Percentiles rank a stretch among this genome's conserved stretches.
Evolutionary conservation across 2,797 vertebrate species (phyloP).

Genomic region (Trachops cirrhosus): DNA sequence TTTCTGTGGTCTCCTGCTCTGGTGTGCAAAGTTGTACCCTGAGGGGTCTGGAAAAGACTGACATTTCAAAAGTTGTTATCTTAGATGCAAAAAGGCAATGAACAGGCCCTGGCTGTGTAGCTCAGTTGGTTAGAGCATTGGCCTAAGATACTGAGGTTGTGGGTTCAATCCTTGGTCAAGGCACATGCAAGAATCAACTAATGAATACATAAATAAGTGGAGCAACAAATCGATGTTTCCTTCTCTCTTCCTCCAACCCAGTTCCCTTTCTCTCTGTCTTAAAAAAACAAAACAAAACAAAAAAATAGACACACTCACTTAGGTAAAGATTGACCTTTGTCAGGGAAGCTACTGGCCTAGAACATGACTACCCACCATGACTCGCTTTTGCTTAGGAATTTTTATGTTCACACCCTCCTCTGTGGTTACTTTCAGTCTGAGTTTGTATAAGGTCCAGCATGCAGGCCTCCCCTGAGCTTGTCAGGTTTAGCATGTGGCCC

Average conservation of each 20-base stretch:
- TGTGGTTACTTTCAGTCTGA: background rate
- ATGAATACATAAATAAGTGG: background rate
- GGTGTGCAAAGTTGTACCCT: background rate
- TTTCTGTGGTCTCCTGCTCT: background rate
- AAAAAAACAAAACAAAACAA: background rate
- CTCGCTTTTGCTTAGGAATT: background rate
- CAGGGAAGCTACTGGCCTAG: background rate
- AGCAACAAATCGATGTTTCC: background rate
- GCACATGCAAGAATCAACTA: background rate
- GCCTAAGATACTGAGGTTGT: background rate
- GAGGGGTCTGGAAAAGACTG: background rate
- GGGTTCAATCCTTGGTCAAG: background rate
- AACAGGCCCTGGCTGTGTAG: background rate
- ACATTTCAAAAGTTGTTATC: background rate
- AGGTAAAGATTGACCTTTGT: background rate
- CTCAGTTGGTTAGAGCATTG: background rate
- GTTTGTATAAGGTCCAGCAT: background rate
- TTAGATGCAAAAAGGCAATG: background rate
- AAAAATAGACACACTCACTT: background rate
- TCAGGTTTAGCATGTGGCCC: background rate
- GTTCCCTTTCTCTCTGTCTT: background rate
- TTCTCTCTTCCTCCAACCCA: background rate
- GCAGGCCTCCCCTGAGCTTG: background rate
- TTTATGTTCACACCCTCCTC: background rate
- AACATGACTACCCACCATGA: background rate